Evolutionary conservation across 2,113 vertebrate genomes (phyloP).

Genomic region (Elachura formosa): DNA sequence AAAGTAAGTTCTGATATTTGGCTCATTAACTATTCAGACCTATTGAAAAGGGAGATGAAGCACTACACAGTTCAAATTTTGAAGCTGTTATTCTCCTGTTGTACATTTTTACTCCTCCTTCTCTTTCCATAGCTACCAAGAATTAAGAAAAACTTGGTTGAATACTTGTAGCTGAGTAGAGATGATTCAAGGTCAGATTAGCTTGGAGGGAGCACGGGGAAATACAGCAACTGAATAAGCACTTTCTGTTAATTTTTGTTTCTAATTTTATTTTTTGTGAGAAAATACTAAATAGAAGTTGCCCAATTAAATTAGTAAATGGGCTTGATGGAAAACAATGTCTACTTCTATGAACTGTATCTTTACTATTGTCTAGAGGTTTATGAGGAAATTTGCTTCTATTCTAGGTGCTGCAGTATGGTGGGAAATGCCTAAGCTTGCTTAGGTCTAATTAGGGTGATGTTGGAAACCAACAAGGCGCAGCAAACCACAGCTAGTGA

Average conservation of each 20-base stretch:
- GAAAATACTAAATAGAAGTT: neutral
- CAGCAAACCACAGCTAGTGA: neutral
- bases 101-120: neutral
- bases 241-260: neutral
- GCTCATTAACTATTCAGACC: neutral
- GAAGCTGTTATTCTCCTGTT: neutral
- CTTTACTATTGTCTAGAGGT: neutral
- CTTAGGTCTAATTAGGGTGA: neutral
- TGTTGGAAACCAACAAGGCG: neutral
- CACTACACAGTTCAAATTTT: rapidly evolving
- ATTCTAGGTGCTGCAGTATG: neutral
- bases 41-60: neutral
- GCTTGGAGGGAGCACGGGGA: neutral
- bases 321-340: neutral
- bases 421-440: neutral
- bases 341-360: neutral
- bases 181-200: neutral
- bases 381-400: neutral
- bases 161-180: neutral
- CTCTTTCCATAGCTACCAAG: neutral
- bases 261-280: neutral
- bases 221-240: neutral
- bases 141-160: neutral
- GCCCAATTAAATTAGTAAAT: neutral
- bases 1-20: neutral